A percentile compares a stretch with the other conserved stretches of the same genome.
Conservation (phyloP, 2,888 invertebrate genomes). For the Leucophora obtusa region DNA sequence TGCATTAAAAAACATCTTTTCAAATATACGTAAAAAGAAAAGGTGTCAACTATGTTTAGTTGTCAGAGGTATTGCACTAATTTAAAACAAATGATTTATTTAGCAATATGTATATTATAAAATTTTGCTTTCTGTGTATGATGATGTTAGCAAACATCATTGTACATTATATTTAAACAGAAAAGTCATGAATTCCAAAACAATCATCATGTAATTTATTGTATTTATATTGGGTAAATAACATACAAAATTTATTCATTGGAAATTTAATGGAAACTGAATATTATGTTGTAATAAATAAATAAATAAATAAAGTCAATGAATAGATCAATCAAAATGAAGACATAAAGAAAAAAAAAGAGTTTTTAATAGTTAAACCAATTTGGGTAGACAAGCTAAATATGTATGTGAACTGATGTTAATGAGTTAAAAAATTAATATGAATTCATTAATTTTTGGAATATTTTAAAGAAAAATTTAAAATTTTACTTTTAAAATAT, state of each 20-base stretch:
- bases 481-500: too few species aligned
- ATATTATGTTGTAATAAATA: background rate
- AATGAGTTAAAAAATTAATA: too few species aligned
- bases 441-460: too few species aligned
- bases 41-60: background rate
- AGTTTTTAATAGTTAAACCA: background rate
- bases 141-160: background rate
- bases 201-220: background rate
- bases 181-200: background rate
- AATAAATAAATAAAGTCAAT: background rate
- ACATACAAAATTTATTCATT: background rate
- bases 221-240: background rate
- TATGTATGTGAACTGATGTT: too few species aligned
- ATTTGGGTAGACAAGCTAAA: background rate
- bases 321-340: background rate
- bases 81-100: constrained; percentile 26
- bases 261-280: background rate
- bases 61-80: constrained; percentile 15
- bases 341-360: background rate
- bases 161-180: background rate
- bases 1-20: background rate
- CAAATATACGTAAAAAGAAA: background rate
- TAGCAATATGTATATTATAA: constrained; percentile 28
- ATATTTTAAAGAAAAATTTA: too few species aligned
- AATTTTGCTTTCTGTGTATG: background rate